A percentile compares a stretch with the other conserved stretches of the same genome.
Evolutionary conservation across 1,140 invertebrate species (phyloP).

Genomic region (Diorhabda sublineata): DNA sequence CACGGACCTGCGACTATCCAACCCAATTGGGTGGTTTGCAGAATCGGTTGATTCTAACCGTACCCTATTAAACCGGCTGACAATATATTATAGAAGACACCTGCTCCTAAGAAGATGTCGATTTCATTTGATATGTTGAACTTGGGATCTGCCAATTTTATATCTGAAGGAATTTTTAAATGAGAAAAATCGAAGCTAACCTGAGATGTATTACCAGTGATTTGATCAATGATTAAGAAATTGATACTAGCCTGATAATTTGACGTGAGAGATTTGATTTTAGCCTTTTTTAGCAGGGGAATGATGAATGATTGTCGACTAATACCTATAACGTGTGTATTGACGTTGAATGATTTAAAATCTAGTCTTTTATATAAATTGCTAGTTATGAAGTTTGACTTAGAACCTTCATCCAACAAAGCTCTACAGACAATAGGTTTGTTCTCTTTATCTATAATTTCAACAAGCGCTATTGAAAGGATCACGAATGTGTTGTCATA

Average conservation of each 20-base stretch:
- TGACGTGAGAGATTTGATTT: conserved; percentile 22
- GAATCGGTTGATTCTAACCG: conserved; percentile 13
- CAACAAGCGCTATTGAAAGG: too few relatives aligned
- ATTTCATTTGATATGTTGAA: conserved; percentile 15
- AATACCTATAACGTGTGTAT: neutral
- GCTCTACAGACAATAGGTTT: conserved; percentile 13
- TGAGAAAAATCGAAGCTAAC: conserved; percentile 1
- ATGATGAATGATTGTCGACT: neutral
- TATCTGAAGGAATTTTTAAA: conserved; percentile 9
- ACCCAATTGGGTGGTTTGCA: conserved; percentile 20
- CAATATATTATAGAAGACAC: conserved; percentile 15
- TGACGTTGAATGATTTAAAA: neutral
- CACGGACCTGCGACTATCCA: conserved; percentile 12
- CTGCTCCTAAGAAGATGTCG: conserved; percentile 16
- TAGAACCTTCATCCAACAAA: conserved; percentile 12
- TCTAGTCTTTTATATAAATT: conserved; percentile 9
- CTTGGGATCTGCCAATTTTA: conserved; percentile 17
- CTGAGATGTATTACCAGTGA: conserved; percentile 19
- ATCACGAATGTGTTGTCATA: too few relatives aligned
- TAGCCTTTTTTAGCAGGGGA: neutral
- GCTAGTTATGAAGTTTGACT: conserved; percentile 15
- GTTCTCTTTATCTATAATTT: neutral
- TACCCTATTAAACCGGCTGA: conserved; percentile 7
- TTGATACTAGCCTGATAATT: conserved; percentile 15
- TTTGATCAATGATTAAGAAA: conserved; percentile 11